Evolutionary conservation across 2,113 vertebrate genomes (phyloP).

Genomic region (Ceyx cyanopectus): DNA sequence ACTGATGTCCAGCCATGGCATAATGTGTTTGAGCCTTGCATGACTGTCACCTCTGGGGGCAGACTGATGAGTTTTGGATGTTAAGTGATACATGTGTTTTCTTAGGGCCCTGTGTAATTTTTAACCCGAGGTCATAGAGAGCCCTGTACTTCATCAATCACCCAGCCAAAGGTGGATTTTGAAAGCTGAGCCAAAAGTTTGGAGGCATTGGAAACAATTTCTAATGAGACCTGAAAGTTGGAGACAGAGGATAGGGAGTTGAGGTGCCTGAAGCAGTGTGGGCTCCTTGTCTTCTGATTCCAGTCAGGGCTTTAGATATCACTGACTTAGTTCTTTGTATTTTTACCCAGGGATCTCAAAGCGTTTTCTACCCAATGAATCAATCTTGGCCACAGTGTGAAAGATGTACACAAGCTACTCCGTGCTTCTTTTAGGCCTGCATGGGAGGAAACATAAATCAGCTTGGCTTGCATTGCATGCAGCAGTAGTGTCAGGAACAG

Average conservation of each 20-base stretch:
- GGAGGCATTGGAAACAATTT: not conserved
- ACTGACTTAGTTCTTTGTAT: not conserved
- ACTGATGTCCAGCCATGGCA: not conserved
- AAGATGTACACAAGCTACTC: not conserved
- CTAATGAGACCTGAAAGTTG: not conserved
- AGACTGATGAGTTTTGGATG: not conserved
- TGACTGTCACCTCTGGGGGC: not conserved
- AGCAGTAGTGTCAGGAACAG: not conserved
- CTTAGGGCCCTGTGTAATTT: not conserved
- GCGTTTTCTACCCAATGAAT: not conserved
- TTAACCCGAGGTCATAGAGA: not conserved
- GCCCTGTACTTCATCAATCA: not conserved
- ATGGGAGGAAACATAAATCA: not conserved
- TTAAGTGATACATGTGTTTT: not conserved
- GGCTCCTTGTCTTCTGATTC: not conserved
- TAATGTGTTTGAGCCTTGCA: not conserved
- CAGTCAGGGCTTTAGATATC: not conserved
- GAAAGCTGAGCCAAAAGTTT: not conserved
- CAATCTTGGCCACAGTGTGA: not conserved
- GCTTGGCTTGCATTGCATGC: not conserved
- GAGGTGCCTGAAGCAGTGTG: not conserved
- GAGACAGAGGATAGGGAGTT: not conserved
- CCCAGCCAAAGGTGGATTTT: not conserved
- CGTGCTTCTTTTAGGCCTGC: not conserved
- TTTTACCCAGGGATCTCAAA: not conserved